Percentiles rank a stretch among this genome's conserved stretches.
Evolutionary conservation across 2,797 vertebrate species (phyloP).

Genomic region (Microcaecilia unicolor): DNA sequence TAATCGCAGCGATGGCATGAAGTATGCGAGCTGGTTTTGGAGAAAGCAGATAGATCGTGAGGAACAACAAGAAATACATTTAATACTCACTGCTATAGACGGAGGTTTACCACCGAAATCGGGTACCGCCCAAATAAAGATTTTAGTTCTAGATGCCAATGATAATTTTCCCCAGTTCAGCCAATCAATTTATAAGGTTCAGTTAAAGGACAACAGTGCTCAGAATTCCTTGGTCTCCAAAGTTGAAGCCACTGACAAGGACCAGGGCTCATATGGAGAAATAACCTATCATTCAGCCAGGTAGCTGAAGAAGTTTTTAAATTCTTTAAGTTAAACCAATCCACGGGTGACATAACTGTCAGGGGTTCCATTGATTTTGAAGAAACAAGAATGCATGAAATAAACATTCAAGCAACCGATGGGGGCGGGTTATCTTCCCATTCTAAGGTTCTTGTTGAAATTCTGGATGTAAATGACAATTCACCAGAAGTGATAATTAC

Average conservation of each 20-base stretch:
- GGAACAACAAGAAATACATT: constrained; percentile 30
- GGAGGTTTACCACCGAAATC: constrained; percentile 47
- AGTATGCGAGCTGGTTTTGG: constrained; percentile 44
- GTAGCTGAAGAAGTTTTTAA: constrained; percentile 30
- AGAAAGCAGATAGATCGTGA: constrained; percentile 52
- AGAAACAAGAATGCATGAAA: constrained; percentile 24
- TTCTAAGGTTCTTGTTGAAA: constrained; percentile 35
- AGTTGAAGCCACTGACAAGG: constrained; percentile 32
- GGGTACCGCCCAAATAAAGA: constrained; percentile 29
- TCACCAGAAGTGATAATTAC: constrained; percentile 15
- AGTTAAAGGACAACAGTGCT: constrained; percentile 1
- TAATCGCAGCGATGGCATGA: constrained; percentile 4
- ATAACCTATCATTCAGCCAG: constrained; percentile 38
- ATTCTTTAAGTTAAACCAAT: constrained; percentile 25
- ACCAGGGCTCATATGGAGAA: constrained; percentile 38
- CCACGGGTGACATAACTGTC: constrained; percentile 22
- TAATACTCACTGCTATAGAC: constrained; percentile 50
- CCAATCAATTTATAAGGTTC: neutral
- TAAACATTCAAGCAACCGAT: constrained; percentile 35
- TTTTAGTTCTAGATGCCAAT: constrained; percentile 23
- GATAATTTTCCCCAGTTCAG: constrained; percentile 35
- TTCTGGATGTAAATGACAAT: constrained; percentile 42
- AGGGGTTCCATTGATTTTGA: constrained; percentile 37
- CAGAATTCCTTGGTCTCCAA: neutral
- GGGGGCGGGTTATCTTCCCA: constrained; percentile 34